Percentiles rank a stretch among this genome's conserved stretches.
These are phyloP conservation scores for Myrmecophaga tridactyla DNA, from an alignment of 2,113 vertebrate species.

Conservation along the genomic window DNA sequence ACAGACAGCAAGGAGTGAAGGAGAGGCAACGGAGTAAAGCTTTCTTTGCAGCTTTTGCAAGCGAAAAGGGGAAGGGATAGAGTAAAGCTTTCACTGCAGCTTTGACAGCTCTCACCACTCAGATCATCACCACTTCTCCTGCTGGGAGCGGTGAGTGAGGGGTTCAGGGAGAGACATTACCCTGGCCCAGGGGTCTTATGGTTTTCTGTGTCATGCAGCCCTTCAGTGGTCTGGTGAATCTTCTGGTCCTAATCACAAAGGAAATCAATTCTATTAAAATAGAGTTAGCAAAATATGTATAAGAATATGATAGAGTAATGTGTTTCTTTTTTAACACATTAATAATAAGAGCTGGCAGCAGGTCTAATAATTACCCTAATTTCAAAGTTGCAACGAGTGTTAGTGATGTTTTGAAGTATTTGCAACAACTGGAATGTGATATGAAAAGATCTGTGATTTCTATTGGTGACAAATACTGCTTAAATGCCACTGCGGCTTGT, in stretches of 20 bases:
- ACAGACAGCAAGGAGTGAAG: background rate
- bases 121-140: background rate
- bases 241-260: background rate
- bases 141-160: background rate
- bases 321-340: background rate
- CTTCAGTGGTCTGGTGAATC: background rate
- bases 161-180: background rate
- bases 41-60: too few relatives aligned
- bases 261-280: constrained; percentile 10
- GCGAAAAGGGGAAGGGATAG: too few relatives aligned
- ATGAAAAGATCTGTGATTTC: background rate
- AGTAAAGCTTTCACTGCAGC: background rate
- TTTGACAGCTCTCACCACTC: background rate
- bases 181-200: background rate
- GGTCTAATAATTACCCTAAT: background rate
- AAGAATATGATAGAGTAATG: background rate
- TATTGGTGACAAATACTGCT: background rate
- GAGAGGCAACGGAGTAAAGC: background rate
- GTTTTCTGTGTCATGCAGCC: background rate
- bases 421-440: background rate
- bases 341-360: background rate
- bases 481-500: background rate
- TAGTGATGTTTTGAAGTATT: constrained; percentile 26
- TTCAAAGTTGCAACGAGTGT: background rate
- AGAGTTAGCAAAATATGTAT: background rate